phyloP scores from a whole-genome alignment of 2,113 vertebrate genomes.

The Australoheros scitulus region DNA sequence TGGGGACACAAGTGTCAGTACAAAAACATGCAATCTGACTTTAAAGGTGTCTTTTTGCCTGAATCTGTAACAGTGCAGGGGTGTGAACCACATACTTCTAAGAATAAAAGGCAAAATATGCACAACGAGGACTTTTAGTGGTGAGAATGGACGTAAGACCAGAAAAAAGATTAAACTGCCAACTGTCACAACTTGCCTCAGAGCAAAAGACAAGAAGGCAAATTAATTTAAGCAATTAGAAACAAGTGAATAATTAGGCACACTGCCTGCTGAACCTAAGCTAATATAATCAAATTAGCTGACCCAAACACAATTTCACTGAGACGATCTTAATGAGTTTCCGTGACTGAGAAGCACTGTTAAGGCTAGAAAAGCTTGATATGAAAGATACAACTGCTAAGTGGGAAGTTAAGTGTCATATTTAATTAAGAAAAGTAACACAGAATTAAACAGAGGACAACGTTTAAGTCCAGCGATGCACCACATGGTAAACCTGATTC shows the following conservation, averaged over 20 bases:
- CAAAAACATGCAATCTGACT: neutral
- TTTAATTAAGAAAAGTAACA: neutral
- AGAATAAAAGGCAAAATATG: neutral
- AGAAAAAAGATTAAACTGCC: neutral
- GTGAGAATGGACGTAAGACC: neutral
- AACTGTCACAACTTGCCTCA: neutral
- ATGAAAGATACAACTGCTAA: neutral
- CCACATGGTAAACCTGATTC: fast-evolving
- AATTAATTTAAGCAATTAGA: slow-evolving; percentile 31
- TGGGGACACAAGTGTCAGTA: neutral
- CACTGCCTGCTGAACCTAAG: slow-evolving; percentile 10
- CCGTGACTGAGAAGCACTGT: neutral
- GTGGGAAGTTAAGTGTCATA: neutral
- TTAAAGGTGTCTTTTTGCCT: neutral
- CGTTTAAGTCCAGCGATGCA: neutral
- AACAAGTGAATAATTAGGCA: slow-evolving; percentile 18
- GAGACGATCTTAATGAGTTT: slow-evolving; percentile 35
- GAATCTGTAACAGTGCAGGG: neutral
- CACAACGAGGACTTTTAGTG: neutral
- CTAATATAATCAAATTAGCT: slow-evolving; percentile 50
- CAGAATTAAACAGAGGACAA: neutral
- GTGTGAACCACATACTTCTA: neutral
- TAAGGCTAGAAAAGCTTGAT: neutral
- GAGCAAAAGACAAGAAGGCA: slow-evolving; percentile 1
- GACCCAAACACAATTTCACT: slow-evolving; percentile 27